Conservation (phyloP, 2,113 vertebrate species). For the Lamprologus sp. region DNA sequence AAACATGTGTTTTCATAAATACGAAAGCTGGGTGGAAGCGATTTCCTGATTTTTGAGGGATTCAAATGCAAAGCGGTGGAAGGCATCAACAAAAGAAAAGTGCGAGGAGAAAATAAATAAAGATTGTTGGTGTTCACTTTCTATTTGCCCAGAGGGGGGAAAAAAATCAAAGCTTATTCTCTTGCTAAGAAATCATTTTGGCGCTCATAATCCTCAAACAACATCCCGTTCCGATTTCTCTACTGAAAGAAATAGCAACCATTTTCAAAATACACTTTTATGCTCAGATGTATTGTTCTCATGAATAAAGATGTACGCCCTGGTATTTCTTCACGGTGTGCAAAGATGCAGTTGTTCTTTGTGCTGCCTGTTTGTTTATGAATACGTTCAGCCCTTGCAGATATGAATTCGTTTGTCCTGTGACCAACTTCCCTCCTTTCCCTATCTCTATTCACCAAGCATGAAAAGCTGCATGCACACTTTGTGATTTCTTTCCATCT, state of each 20-base stretch:
- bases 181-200: conserved; percentile 27
- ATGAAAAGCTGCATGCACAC: background rate
- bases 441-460: background rate
- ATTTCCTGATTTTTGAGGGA: conserved; percentile 32
- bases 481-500: conserved; percentile 14
- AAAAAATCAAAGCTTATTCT: conserved; percentile 30
- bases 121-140: background rate
- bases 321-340: background rate
- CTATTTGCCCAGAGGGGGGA: conserved; percentile 10
- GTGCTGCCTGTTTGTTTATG: background rate
- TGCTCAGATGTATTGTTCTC: background rate
- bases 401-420: background rate
- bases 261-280: background rate
- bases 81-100: conserved; percentile 1
- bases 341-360: background rate
- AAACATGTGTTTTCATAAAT: conserved; percentile 62
- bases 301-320: conserved; percentile 42
- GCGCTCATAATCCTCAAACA: conserved; percentile 29
- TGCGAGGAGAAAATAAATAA: conserved; percentile 5
- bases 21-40: conserved; percentile 36
- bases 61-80: conserved; percentile 40
- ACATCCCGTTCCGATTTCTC: background rate
- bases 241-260: background rate
- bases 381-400: background rate
- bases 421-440: background rate